A percentile compares a stretch with the other conserved stretches of the same genome.
Evolutionary conservation across 64 coral and sea anemone species (phyloP).

Genomic region (Montipora sp.): DNA sequence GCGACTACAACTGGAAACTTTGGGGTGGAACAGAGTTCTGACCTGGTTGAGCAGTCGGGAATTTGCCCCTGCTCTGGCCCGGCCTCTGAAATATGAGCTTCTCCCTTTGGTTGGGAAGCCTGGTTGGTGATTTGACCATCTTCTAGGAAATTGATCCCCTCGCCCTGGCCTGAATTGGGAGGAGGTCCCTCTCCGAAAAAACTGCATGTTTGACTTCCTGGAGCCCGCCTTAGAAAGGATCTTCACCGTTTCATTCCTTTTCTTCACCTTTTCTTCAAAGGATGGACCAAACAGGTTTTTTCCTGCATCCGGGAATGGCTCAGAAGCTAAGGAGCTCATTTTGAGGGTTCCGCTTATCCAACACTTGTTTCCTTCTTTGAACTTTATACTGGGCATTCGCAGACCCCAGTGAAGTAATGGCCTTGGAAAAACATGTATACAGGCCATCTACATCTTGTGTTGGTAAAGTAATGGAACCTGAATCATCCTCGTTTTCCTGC

Average conservation of each 20-base stretch:
- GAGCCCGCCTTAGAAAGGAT: slow-evolving; percentile 1
- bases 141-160: slow-evolving; percentile 9
- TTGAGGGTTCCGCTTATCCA: no score
- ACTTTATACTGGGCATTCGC: no score
- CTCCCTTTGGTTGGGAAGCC: slow-evolving; percentile 10
- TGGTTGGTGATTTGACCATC: neutral
- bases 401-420: no score
- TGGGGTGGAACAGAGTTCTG: slow-evolving; percentile 29
- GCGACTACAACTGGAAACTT: neutral
- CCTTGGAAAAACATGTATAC: no score
- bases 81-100: slow-evolving; percentile 19
- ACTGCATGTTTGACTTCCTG: slow-evolving; percentile 19
- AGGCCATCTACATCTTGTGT: no score
- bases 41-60: neutral
- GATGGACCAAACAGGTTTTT: no score
- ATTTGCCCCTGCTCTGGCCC: slow-evolving; percentile 32
- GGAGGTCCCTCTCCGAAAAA: slow-evolving; percentile 50
- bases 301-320: no score
- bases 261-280: no score
- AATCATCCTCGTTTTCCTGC: no score
- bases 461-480: no score
- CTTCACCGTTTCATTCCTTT: slow-evolving; percentile 25
- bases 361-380: no score
- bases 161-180: slow-evolving; percentile 30
- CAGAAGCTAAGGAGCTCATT: no score